phyloP scores from a whole-genome alignment of 2,113 vertebrate genomes.

The Pseudopodoces humilis region DNA sequence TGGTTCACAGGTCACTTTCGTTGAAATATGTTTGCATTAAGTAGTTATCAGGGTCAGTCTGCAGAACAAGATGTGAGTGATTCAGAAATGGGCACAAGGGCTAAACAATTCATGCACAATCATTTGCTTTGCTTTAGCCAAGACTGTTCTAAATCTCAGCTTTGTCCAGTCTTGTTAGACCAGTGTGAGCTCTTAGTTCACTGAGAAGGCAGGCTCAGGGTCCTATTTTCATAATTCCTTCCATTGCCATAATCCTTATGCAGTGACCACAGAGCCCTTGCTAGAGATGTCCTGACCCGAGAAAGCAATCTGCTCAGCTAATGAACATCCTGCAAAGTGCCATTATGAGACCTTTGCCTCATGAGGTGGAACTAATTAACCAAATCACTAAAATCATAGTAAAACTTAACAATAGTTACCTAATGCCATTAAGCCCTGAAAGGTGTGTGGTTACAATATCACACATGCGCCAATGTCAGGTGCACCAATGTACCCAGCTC shows the following conservation, averaged over 20 bases:
- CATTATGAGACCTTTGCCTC: constrained; percentile 17
- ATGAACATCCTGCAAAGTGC: constrained; percentile 19
- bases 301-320: constrained; percentile 23
- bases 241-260: background rate
- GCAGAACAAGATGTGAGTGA: background rate
- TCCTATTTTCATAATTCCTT: background rate
- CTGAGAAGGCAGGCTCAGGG: background rate
- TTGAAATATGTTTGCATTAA: constrained; percentile 19
- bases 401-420: constrained; percentile 4
- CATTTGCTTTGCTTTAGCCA: constrained; percentile 9
- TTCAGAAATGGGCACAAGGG: background rate
- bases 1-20: background rate
- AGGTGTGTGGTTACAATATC: background rate
- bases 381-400: constrained; percentile 27
- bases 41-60: background rate
- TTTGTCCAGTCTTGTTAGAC: background rate
- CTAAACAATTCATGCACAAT: background rate
- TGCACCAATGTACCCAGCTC: background rate
- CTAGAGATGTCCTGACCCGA: background rate
- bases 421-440: background rate
- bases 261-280: constrained; percentile 3
- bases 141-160: background rate
- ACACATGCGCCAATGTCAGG: background rate
- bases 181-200: background rate
- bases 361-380: constrained; percentile 49